Conservation (phyloP, 1,140 invertebrate genomes). For the Drosophila busckii region DNA sequence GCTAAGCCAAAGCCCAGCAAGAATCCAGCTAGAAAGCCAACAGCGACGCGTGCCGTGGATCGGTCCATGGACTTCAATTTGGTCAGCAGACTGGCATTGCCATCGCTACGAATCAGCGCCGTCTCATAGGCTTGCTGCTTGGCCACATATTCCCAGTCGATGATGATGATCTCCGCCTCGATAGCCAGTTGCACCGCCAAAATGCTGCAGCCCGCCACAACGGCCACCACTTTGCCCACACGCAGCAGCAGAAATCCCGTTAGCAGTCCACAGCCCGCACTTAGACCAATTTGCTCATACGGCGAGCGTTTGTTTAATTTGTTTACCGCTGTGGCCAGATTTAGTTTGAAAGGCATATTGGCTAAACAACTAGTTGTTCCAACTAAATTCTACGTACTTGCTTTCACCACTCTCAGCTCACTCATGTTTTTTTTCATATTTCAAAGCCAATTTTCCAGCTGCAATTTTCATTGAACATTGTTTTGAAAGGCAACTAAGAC, state of each 20-base stretch:
- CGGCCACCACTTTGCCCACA: constrained; percentile 31
- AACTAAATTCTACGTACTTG: constrained; percentile 25
- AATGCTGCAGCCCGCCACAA: constrained; percentile 16
- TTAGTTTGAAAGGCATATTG: constrained; percentile 2
- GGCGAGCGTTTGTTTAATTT: constrained; percentile 22
- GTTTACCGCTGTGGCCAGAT: constrained; percentile 14
- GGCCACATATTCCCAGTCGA: not conserved
- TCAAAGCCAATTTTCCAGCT: not conserved
- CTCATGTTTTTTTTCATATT: constrained; percentile 6
- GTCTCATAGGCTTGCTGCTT: not conserved
- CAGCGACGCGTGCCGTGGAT: not conserved
- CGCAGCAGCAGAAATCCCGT: constrained; percentile 28
- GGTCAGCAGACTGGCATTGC: too few species aligned
- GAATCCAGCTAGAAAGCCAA: constrained; percentile 41
- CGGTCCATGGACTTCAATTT: too few species aligned
- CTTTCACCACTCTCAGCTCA: constrained; percentile 4
- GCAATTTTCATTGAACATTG: not conserved
- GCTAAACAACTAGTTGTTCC: not conserved
- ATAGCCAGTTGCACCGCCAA: constrained; percentile 23
- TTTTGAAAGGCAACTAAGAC: too few species aligned
- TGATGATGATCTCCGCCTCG: constrained; percentile 10
- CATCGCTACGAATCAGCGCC: not conserved
- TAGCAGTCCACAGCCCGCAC: constrained; percentile 28
- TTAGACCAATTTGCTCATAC: constrained; percentile 34
- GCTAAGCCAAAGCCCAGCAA: constrained; percentile 45